A percentile compares a stretch with the other conserved stretches of the same genome.
These are phyloP conservation scores for Dryas iulia DNA, from an alignment of 1,140 invertebrate genomes.

Conservation along the genomic window DNA sequence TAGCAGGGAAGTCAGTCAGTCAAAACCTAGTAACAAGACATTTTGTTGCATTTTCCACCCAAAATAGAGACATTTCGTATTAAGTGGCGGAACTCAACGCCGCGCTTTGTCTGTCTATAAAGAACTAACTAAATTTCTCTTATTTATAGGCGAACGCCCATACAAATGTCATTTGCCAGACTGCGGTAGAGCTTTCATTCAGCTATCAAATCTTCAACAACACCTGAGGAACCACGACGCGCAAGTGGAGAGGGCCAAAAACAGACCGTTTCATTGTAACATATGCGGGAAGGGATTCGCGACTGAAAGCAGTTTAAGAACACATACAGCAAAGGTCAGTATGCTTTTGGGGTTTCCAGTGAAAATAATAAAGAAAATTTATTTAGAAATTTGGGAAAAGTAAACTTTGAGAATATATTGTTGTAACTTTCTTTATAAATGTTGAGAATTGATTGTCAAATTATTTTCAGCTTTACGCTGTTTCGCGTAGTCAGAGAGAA, in stretches of 20 bases:
- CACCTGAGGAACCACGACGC: slow-evolving; percentile 98
- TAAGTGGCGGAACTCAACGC: no score
- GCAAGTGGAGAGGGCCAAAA: slow-evolving; percentile 96
- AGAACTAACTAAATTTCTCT: slow-evolving; percentile 1
- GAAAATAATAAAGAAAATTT: neutral
- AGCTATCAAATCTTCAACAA: slow-evolving; percentile 97
- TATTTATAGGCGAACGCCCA: slow-evolving; percentile 93
- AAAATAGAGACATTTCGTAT: no score
- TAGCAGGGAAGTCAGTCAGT: no score
- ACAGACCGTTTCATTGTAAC: slow-evolving; percentile 96
- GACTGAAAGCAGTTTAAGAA: slow-evolving; percentile 95
- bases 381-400: neutral
- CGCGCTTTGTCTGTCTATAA: no score
- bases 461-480: no score
- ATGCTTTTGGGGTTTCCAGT: slow-evolving; percentile 39
- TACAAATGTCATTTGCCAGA: slow-evolving; percentile 98
- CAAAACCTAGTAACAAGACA: no score
- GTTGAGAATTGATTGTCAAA: no score
- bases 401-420: neutral
- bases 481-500: no score
- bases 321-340: slow-evolving; percentile 97
- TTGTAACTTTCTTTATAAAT: no score
- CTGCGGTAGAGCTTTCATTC: slow-evolving; percentile 97
- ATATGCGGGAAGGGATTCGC: slow-evolving; percentile 98
- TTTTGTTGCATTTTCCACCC: no score